phyloP scores from a whole-genome alignment of 2,888 invertebrate species.

The Pammene aurita region DNA sequence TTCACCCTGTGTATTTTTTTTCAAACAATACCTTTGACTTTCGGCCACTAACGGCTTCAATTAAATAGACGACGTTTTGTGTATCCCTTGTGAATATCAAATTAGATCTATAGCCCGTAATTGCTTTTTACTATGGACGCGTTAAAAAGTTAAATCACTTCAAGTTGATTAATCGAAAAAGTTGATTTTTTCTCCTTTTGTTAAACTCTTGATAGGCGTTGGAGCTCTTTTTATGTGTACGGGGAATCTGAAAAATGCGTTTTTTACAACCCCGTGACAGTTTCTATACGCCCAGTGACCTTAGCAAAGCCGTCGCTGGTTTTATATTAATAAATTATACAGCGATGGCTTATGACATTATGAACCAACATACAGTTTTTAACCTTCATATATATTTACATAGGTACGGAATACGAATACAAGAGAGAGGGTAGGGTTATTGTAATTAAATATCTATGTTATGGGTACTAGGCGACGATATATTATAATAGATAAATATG shows the following conservation, averaged over 20 bases:
- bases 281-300: conserved; percentile 10
- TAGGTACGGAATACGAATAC: too few species aligned
- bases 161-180: conserved; percentile 43
- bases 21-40: conserved; percentile 52
- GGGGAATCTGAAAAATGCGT: conserved; percentile 21
- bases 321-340: conserved; percentile 12
- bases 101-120: conserved; percentile 49
- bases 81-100: conserved; percentile 48
- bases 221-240: conserved; percentile 28
- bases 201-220: conserved; percentile 37
- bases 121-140: conserved; percentile 46
- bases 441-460: too few species aligned
- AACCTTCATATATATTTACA: too few species aligned
- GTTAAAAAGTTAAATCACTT: conserved; percentile 47
- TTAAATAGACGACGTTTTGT: too few species aligned
- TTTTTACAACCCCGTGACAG: conserved; percentile 9
- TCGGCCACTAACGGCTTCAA: conserved; percentile 51
- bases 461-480: too few species aligned
- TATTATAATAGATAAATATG: too few species aligned
- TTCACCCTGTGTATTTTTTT: conserved; percentile 3
- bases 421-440: too few species aligned
- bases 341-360: not conserved
- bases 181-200: conserved; percentile 36
- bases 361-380: too few species aligned
- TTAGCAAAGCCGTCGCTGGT: not conserved